Conservation (phyloP, 2,888 invertebrate species). For the Stenchaetothrips biformis region DNA sequence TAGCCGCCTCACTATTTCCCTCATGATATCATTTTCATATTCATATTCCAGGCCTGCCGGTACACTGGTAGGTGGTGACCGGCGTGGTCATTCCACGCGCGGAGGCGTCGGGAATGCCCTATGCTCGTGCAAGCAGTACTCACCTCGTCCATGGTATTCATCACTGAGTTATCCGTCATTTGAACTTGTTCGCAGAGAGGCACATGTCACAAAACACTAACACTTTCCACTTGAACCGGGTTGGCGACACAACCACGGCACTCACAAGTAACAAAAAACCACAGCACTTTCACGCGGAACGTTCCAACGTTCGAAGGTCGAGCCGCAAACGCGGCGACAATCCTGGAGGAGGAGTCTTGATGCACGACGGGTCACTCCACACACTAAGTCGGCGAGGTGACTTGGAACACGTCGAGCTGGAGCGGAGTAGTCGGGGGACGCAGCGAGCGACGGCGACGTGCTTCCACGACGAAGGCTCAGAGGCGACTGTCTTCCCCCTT, state of each 20-base stretch:
- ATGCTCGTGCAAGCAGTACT: background rate
- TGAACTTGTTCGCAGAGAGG: background rate
- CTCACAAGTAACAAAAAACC: background rate
- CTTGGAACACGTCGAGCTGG: background rate
- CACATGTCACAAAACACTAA: background rate
- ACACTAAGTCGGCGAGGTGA: background rate
- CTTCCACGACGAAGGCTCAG: background rate
- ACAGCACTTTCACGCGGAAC: background rate
- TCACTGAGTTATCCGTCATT: conserved; percentile 5
- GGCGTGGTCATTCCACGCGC: background rate
- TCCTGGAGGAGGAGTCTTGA: background rate
- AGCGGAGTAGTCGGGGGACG: background rate
- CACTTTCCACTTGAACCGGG: background rate
- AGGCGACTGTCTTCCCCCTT: background rate
- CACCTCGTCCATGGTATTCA: background rate
- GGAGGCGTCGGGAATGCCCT: no score
- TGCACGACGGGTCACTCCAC: background rate
- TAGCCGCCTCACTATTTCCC: no score
- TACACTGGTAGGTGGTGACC: background rate
- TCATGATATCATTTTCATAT: background rate
- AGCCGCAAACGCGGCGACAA: background rate
- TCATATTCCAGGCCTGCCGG: background rate
- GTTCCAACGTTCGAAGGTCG: no score
- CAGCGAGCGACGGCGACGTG: background rate
- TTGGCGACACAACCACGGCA: background rate